phyloP scores from a whole-genome alignment of 2,888 invertebrate genomes.

The Eledona agricola region DNA sequence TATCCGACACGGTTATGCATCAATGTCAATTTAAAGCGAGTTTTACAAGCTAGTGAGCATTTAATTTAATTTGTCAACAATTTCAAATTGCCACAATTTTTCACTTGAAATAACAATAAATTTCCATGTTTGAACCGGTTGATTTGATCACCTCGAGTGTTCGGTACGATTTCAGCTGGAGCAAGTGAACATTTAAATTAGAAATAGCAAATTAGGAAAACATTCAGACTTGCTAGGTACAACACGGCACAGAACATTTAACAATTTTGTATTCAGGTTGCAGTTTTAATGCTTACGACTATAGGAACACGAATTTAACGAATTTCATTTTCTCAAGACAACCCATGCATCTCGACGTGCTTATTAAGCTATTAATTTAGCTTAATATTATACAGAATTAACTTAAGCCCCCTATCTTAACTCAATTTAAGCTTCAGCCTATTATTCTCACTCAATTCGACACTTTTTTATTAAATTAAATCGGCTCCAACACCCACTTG shows the following conservation, averaged over 20 bases:
- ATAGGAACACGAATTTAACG: conserved; percentile 33
- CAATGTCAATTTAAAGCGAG: conserved; percentile 24
- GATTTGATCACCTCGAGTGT: conserved; percentile 1
- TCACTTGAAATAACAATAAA: conserved; percentile 24
- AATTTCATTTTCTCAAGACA: conserved; percentile 33
- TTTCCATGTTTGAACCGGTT: conserved; percentile 7
- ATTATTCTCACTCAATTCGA: no score
- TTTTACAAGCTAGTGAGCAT: conserved; percentile 30
- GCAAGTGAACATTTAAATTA: conserved; percentile 7
- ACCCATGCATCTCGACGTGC: conserved; percentile 27
- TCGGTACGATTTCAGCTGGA: conserved; percentile 3
- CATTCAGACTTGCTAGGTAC: conserved; percentile 28
- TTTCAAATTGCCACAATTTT: conserved; percentile 17
- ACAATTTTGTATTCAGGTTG: conserved; percentile 38
- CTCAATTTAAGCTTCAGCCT: no score
- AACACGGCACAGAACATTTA: conserved; percentile 33
- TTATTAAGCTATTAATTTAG: conserved; percentile 34
- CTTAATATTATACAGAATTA: conserved; percentile 19
- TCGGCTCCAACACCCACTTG: no score
- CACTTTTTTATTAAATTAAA: no score
- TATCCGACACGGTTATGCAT: conserved; percentile 27
- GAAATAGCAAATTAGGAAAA: conserved; percentile 33
- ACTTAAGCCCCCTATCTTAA: not conserved
- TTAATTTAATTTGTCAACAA: conserved; percentile 28
- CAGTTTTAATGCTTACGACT: conserved; percentile 33